Evolutionary conservation across 2,113 vertebrate genomes (phyloP).

Genomic region (Thamnophis sirtalis): DNA sequence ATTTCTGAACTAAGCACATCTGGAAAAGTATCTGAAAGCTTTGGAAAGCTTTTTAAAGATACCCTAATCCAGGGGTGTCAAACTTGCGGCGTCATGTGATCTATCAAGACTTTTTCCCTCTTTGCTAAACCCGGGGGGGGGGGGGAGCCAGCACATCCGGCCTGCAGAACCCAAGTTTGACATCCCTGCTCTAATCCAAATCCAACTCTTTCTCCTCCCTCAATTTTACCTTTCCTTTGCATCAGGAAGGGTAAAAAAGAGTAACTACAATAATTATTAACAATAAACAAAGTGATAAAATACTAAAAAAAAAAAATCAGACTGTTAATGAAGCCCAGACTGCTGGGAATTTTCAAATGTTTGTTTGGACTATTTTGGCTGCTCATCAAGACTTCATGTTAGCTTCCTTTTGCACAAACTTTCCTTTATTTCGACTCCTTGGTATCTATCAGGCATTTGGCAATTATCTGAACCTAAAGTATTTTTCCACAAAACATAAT

Average conservation of each 20-base stretch:
- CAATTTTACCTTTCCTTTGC: neutral
- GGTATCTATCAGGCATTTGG: neutral
- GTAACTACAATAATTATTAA: neutral
- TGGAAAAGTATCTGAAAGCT: neutral
- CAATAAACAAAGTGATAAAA: neutral
- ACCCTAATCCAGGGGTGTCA: neutral
- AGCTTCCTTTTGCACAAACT: neutral
- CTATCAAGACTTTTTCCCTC: too few species aligned
- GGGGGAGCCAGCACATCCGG: too few species aligned
- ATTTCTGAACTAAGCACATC: neutral
- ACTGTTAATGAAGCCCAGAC: neutral
- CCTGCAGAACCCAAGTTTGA: too few species aligned
- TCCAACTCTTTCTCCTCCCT: neutral
- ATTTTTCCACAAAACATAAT: neutral
- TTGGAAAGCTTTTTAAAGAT: neutral
- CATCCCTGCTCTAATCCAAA: neutral
- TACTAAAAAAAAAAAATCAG: neutral
- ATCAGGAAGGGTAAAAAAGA: neutral
- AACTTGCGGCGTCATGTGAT: too few species aligned
- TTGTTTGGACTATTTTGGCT: neutral
- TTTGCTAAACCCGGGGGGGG: too few species aligned
- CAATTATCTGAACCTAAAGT: neutral
- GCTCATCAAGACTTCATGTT: neutral
- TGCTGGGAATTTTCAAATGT: neutral
- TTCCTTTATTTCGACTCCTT: neutral